Base-by-base conservation (phyloP, 2,888 invertebrate species). In the Synanthedon formicaeformis region DNA sequence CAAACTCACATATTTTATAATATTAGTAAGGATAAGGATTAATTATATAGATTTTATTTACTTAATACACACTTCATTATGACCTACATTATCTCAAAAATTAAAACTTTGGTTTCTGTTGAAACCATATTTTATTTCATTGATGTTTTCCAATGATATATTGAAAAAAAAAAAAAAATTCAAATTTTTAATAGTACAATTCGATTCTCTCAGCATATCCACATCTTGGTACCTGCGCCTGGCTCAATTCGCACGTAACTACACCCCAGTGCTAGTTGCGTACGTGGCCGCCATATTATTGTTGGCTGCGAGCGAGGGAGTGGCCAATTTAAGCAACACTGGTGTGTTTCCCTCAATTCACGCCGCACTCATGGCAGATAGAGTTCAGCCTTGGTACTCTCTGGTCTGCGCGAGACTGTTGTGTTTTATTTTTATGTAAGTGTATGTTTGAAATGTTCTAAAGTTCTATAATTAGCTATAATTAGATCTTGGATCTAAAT, bases 201-300 rank as follows among this genome's bases (percentile, higher is more conserved):
- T 34, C 27, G 6, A 34, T 34, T 34, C 8, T 34, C 8, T 34
- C 5, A 91, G 91, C 55, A 83, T 91, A 53, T 75, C 89, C 55
- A 74, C 88, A 52, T 90, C 91, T 0, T 79, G 91, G 74, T 83
- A 90, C 55, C 88, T 89, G 52, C 88, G 89, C 1, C 67, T 92
- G 6, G 90, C 90, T 0, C 91, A 93, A 65, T 71, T 94, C 40
- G 90, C 91, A 2, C 88, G 93, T 41, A 90, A 91, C 72, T 93
- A 92, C 70, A 83, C 89, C 0, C 87, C 91, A 1, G 82, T 92
- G 59, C 64, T 95, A 6, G 81, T 92, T 0, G 90, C 93, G 0
- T 93, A 93, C 70, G 71, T 93, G 4, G 89, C 90, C 0, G 91
- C 91, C 2, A 89, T 93, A 40, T 62, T 92, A 0, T 69, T 94